A percentile compares a stretch with the other conserved stretches of the same genome.
phyloP scores from a whole-genome alignment of 2,888 invertebrate species.

The Apotomis capreana region DNA sequence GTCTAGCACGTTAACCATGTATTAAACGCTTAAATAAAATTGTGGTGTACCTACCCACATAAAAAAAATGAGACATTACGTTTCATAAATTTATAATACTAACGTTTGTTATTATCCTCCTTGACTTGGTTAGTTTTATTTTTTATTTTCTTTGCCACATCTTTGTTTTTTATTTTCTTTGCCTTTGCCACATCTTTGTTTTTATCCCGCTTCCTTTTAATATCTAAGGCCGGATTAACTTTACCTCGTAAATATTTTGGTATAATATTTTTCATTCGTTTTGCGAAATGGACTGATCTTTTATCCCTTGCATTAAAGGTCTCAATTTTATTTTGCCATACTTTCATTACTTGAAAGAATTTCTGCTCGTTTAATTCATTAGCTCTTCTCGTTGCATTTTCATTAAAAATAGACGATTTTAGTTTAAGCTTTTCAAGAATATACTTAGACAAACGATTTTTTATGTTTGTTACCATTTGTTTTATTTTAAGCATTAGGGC shows the following conservation, averaged over 20 bases:
- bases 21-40: no score
- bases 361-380: constrained; percentile 54
- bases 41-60: no score
- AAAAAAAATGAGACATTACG: no score
- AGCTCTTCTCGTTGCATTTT: constrained; percentile 56
- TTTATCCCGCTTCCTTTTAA: constrained; percentile 38
- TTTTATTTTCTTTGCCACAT: background rate
- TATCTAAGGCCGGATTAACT: constrained; percentile 55
- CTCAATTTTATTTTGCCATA: constrained; percentile 64
- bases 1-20: no score
- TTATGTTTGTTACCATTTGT: constrained; percentile 59
- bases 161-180: background rate
- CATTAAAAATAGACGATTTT: constrained; percentile 57
- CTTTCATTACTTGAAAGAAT: constrained; percentile 58
- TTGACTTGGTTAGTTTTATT: background rate
- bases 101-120: no score
- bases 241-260: constrained; percentile 67
- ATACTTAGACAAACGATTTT: constrained; percentile 56
- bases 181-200: constrained; percentile 43
- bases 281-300: constrained; percentile 52
- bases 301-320: constrained; percentile 51
- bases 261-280: constrained; percentile 64
- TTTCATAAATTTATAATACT: no score
- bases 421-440: constrained; percentile 53
- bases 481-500: constrained; percentile 63